Evolutionary conservation across 2,113 vertebrate species (phyloP).

Genomic region (Chaetops frenatus): DNA sequence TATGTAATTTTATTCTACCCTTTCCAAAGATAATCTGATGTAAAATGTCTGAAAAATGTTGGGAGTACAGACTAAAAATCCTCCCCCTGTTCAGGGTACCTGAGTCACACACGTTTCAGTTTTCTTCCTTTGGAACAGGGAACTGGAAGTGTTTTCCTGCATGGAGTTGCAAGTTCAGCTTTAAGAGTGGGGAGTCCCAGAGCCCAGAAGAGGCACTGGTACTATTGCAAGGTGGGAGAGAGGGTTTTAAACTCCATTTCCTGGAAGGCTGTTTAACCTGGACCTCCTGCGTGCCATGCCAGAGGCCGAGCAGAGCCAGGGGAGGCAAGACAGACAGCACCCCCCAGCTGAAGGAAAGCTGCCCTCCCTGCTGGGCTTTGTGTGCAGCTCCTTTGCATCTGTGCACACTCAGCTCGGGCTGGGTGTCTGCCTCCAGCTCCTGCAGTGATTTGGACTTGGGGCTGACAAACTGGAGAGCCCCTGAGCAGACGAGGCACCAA

Average conservation of each 20-base stretch:
- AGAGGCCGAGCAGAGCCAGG: neutral
- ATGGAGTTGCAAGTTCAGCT: neutral
- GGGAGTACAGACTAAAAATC: neutral
- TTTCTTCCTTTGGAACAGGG: neutral
- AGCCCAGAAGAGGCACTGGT: neutral
- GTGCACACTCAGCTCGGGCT: neutral
- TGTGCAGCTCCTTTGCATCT: accelerated
- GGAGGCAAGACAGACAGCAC: neutral
- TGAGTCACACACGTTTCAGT: neutral
- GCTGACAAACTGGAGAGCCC: neutral
- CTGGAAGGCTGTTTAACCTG: neutral
- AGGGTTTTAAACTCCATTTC: neutral
- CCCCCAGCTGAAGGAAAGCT: neutral
- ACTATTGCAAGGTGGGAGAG: neutral
- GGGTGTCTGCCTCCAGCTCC: neutral
- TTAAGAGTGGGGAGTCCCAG: neutral
- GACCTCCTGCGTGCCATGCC: neutral
- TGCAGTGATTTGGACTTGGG: neutral
- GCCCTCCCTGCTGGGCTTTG: neutral
- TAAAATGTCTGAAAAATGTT: neutral
- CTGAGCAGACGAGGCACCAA: neutral
- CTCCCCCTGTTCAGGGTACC: neutral
- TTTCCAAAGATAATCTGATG: neutral
- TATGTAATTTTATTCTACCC: neutral
- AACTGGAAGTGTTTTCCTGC: neutral